Base-by-base conservation (phyloP, 2,797 vertebrate genomes). In the Harpagifer antarcticus region DNA sequence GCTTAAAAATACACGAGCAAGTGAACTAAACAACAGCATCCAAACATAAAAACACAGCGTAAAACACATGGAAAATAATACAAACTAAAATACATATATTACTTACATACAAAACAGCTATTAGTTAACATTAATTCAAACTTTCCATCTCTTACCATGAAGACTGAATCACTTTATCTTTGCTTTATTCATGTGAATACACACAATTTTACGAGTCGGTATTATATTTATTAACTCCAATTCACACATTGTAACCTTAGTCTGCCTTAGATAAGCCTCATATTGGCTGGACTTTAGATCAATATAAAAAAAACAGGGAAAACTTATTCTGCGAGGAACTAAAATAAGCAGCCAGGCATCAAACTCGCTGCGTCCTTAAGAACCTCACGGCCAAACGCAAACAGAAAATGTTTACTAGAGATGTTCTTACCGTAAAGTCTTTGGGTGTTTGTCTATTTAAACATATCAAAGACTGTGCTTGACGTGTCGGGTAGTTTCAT, bases 271-370 rank as follows among this genome's bases (percentile, higher is more conserved):
- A 90, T 82, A 63, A 80, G 67, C 49, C 52, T 75, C 83, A 81
- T 86, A 76, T 72, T 71, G 78, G 78, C 74, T 78, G 70, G 58
- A 72, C 88, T 89, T 85, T 54, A 84, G 75, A 90, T 88, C 83
- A 89, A 62, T 78, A 78, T 68, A 69, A 82, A 73, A 56, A 88
- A 43, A 68, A 77, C 71, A 61, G 60, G 67, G 85, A 78, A 78
- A 84, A 82, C 63, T 87, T 83, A 69, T 43, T 16, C 82, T 75
- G 59, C 63, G 70, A 78, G 84, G 50, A 62, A 54, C 61, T 71
- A 58, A 86, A 85, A 76, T 68, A 76, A 84, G 68, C 64, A 85
- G 78, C 65, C 45, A 78, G 73, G 76, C 62, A 61, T 31, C 53
- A 81, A 83, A 79, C 65, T 50, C 9, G 52, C 45, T 47, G 20